These are phyloP conservation scores for Drosophila equinoxialis DNA, from an alignment of 1,140 invertebrate genomes.

Conservation along the genomic window DNA sequence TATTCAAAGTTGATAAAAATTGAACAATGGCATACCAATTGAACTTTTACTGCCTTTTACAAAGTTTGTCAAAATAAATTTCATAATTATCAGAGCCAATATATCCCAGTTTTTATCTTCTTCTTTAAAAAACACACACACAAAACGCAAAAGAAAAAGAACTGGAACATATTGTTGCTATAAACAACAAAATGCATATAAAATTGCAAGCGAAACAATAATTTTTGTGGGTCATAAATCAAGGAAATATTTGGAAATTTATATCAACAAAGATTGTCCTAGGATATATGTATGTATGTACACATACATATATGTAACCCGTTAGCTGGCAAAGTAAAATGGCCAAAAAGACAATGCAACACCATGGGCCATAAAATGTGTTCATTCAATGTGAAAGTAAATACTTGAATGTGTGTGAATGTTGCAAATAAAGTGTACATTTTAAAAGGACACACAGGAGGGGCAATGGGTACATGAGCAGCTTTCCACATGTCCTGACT, in stretches of 20 bases:
- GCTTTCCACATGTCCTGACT: constrained; percentile 53
- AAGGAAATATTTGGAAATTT: constrained; percentile 69
- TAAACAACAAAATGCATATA: constrained; percentile 38
- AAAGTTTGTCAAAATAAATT: constrained; percentile 16
- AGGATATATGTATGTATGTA: constrained; percentile 13
- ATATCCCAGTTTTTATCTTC: background rate
- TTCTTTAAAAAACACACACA: background rate
- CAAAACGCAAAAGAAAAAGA: background rate
- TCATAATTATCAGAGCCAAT: constrained; percentile 2
- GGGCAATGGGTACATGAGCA: background rate
- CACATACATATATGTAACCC: constrained; percentile 14
- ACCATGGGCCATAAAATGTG: constrained; percentile 64
- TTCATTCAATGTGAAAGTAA: constrained; percentile 33
- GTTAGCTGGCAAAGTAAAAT: constrained; percentile 1
- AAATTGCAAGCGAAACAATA: constrained; percentile 28
- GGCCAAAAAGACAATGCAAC: constrained; percentile 17
- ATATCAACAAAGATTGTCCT: constrained; percentile 73
- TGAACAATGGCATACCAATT: background rate
- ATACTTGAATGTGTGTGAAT: constrained; percentile 2
- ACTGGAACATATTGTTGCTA: constrained; percentile 23
- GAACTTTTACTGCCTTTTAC: background rate
- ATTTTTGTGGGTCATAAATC: constrained; percentile 60
- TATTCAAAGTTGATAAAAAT: background rate
- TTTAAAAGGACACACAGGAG: constrained; percentile 56
- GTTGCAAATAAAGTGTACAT: constrained; percentile 57